A percentile compares a stretch with the other conserved stretches of the same genome.
These are phyloP conservation scores for Galemys pyrenaicus DNA, from an alignment of 2,113 vertebrate species.

Conservation along the genomic window DNA sequence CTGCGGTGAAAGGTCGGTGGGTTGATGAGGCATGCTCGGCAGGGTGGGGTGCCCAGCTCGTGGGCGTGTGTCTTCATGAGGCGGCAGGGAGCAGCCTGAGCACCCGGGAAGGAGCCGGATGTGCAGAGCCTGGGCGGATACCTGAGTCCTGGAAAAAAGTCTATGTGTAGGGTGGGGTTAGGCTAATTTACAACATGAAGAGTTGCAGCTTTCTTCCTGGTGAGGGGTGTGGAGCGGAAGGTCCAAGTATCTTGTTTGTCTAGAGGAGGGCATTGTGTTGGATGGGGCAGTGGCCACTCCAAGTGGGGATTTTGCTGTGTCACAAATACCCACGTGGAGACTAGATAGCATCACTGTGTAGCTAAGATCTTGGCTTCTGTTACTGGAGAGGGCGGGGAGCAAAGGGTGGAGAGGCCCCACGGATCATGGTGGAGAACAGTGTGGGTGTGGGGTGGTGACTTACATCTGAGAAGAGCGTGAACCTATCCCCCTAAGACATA, in stretches of 20 bases:
- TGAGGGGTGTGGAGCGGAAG: neutral
- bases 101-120: neutral
- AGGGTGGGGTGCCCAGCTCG: neutral
- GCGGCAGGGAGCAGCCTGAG: neutral
- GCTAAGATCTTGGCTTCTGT: neutral
- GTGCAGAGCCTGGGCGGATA: neutral
- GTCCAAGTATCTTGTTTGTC: neutral
- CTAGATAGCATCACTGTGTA: neutral
- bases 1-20: neutral
- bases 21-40: too few species aligned
- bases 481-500: too few species aligned
- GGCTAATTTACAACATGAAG: neutral
- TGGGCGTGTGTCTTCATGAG: neutral
- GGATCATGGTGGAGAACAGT: too few species aligned
- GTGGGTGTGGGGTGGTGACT: too few species aligned
- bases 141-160: neutral
- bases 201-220: neutral
- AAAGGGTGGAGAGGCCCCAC: too few species aligned
- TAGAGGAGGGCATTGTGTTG: neutral
- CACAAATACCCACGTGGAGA: neutral
- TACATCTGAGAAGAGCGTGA: too few species aligned
- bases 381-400: too few species aligned
- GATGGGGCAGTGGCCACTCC: neutral
- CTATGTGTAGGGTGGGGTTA: neutral
- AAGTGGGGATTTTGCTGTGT: neutral